Base-by-base conservation (phyloP, 2,888 invertebrate species). In the Drosophila suboccidentalis region DNA sequence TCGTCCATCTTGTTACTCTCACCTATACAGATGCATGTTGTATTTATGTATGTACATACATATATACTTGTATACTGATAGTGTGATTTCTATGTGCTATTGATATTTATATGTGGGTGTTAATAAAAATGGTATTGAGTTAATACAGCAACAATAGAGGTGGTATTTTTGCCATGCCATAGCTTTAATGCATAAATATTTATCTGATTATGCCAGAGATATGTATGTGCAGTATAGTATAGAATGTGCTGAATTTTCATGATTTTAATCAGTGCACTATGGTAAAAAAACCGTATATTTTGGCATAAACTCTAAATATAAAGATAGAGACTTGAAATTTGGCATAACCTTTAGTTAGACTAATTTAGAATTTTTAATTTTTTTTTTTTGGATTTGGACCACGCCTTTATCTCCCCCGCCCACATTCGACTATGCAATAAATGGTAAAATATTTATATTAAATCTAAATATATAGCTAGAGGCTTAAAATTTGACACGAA, bases 241-340 rank as follows among this genome's bases (percentile, higher is more conserved):
- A 41, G 68, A 51, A 66, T 78, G 51, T 76, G 79, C 76, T 78
- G 79, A 76, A 65, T 51, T 70, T 76, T 55, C 76, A 78, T 64
- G 75, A 75, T 76, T 74, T 78, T 76, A 75, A 76, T 76, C 75
- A 62, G 75, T 59, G 36, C 22, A n/a, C n/a, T n/a, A n/a, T n/a
- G n/a, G n/a, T n/a, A n/a, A n/a, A n/a, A n/a, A n/a, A n/a, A n/a
- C n/a, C n/a, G n/a, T n/a, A n/a, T n/a, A n/a, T n/a, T n/a, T n/a
- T n/a, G n/a, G n/a, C n/a, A n/a, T n/a, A n/a, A n/a, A n/a, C n/a
- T n/a, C n/a, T n/a, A n/a, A n/a, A n/a, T n/a, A n/a, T n/a, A n/a
- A n/a, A n/a, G n/a, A n/a, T n/a, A n/a, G n/a, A n/a, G n/a, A n/a
- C n/a, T n/a, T n/a, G n/a, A n/a, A n/a, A n/a, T n/a, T n/a, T n/a